phyloP scores from a whole-genome alignment of 2,797 vertebrate genomes.

The Monodelphis domestica region DNA sequence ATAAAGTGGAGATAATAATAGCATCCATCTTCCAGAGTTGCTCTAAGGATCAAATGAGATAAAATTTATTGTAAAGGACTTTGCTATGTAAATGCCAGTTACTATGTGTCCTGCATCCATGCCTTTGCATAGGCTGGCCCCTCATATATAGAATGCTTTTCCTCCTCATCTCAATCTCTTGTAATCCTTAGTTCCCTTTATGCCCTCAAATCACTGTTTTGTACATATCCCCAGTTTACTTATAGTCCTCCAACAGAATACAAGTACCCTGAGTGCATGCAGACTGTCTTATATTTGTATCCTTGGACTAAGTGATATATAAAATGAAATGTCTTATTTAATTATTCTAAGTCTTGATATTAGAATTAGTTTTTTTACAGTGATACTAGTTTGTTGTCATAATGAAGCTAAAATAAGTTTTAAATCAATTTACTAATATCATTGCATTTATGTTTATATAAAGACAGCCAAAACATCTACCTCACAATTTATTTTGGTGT shows the following conservation, averaged over 20 bases:
- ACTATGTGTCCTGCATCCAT: background rate
- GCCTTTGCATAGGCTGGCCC: background rate
- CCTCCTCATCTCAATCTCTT: background rate
- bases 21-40: background rate
- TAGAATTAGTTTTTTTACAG: background rate
- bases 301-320: background rate
- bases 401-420: background rate
- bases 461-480: background rate
- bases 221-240: background rate
- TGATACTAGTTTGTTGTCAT: background rate
- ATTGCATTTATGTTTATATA: background rate
- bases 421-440: background rate
- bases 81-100: background rate
- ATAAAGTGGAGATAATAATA: background rate
- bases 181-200: background rate
- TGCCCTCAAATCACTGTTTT: background rate
- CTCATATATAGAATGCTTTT: background rate
- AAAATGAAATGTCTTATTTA: background rate
- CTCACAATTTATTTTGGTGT: background rate
- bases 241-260: too few species aligned
- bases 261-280: too few species aligned
- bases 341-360: background rate
- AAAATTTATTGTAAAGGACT: background rate
- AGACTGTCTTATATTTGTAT: background rate
- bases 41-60: background rate